Percentiles rank a stretch among this genome's conserved stretches.
These are phyloP conservation scores for Campoletis raptor DNA, from an alignment of 2,888 invertebrate species.

Conservation along the genomic window DNA sequence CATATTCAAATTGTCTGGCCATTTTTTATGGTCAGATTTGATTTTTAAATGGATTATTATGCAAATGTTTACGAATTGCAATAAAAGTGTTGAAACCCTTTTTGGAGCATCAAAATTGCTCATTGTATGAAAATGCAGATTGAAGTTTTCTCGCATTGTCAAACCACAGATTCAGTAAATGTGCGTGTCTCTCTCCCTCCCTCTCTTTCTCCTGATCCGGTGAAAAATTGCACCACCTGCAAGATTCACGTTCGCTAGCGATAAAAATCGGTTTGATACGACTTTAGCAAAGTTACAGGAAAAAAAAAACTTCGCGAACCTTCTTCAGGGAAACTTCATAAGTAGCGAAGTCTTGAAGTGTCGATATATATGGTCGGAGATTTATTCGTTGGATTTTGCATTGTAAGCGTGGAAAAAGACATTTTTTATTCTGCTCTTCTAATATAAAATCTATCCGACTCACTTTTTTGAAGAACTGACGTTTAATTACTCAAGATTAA, in stretches of 20 bases:
- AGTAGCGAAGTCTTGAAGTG: constrained; percentile 7
- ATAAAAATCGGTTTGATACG: constrained; percentile 38
- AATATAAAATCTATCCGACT: neutral
- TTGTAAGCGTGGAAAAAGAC: neutral
- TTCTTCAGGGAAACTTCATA: constrained; percentile 6
- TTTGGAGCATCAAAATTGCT: neutral
- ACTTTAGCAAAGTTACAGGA: neutral
- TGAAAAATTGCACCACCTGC: constrained; percentile 30
- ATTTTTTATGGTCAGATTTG: too few species aligned
- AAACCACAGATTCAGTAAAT: neutral
- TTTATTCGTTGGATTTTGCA: constrained; percentile 12
- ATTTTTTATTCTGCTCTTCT: neutral
- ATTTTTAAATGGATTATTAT: neutral
- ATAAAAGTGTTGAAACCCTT: neutral
- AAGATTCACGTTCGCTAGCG: constrained; percentile 9
- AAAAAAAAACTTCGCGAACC: neutral
- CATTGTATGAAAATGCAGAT: constrained; percentile 27
- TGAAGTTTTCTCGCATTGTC: constrained; percentile 16
- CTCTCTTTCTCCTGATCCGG: neutral
- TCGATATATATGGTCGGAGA: neutral
- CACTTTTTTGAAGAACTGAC: neutral
- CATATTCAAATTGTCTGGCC: neutral
- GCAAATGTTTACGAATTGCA: constrained; percentile 1
- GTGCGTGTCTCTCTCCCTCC: neutral
- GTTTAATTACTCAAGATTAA: constrained; percentile 3